Evolutionary conservation across 1,140 invertebrate species (phyloP).

Genomic region (Acromyrmex heyeri): DNA sequence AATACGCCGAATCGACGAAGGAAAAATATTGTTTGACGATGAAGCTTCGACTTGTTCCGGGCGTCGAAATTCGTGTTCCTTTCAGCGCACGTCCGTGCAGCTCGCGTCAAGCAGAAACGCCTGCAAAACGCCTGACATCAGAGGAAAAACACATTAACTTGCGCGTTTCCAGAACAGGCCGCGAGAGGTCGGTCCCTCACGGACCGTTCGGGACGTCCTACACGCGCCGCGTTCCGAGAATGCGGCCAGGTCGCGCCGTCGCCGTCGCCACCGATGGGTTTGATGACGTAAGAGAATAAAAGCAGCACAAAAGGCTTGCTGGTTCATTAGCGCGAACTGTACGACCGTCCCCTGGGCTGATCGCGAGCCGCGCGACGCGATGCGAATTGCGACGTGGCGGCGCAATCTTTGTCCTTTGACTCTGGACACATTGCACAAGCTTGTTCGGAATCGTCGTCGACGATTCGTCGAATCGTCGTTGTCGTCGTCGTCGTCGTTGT

Average conservation of each 20-base stretch:
- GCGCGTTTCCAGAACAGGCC: conserved; percentile 64
- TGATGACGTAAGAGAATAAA: conserved; percentile 83
- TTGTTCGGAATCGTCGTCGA: conserved; percentile 19
- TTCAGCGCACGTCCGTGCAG: conserved; percentile 46
- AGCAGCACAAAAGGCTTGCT: conserved; percentile 79
- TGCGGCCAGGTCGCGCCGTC: conserved; percentile 57
- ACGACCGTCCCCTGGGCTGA: conserved; percentile 50
- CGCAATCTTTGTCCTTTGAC: conserved; percentile 59
- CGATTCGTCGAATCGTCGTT: conserved; percentile 19
- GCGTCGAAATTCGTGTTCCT: neutral
- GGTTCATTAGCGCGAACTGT: conserved; percentile 80
- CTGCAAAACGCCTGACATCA: conserved; percentile 41
- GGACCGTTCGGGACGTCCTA: neutral
- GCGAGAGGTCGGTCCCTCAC: conserved; percentile 71
- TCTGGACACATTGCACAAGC: neutral
- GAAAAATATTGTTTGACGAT: neutral
- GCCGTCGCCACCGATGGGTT: conserved; percentile 69
- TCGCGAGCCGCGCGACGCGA: neutral
- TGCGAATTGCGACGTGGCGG: neutral
- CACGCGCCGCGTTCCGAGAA: conserved; percentile 38
- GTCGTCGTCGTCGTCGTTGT: neutral
- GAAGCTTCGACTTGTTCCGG: neutral
- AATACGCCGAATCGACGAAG: neutral
- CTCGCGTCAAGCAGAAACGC: conserved; percentile 61
- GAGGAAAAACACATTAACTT: conserved; percentile 70